Evolutionary conservation across 2,797 vertebrate genomes (phyloP).

Genomic region (Arrhamphus sclerolepis): DNA sequence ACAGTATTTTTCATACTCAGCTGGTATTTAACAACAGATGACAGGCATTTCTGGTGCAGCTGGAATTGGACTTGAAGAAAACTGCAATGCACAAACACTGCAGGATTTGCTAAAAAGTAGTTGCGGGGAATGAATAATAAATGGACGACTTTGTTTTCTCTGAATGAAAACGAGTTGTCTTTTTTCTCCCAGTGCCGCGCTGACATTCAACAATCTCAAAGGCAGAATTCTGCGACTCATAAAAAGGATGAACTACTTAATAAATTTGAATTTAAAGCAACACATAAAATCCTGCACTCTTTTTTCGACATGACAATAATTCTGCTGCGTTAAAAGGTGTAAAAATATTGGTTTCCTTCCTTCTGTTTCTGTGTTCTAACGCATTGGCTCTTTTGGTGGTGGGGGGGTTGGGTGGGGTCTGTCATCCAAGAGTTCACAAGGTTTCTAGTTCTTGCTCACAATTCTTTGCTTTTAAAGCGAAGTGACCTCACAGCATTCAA

Average conservation of each 20-base stretch:
- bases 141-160: slow-evolving; percentile 21
- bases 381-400: neutral
- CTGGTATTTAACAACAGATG: slow-evolving; percentile 34
- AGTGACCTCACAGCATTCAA: slow-evolving; percentile 3
- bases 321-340: too few relatives aligned
- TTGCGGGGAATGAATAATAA: slow-evolving; percentile 32
- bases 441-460: neutral
- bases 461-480: neutral
- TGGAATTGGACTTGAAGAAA: slow-evolving; percentile 11
- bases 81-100: slow-evolving; percentile 9
- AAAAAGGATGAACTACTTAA: neutral
- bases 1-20: slow-evolving; percentile 21
- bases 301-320: neutral
- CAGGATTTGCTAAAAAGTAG: slow-evolving; percentile 18
- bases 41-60: slow-evolving; percentile 14
- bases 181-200: neutral
- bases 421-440: neutral
- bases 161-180: neutral
- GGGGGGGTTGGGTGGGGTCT: slow-evolving; percentile 1
- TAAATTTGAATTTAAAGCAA: too few relatives aligned
- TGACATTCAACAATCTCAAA: neutral
- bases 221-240: neutral
- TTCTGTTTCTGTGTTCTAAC: neutral
- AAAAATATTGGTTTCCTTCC: neutral
- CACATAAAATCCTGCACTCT: neutral